Conservation (phyloP, 64 coral and sea anemone species). For the Montipora capricornis region DNA sequence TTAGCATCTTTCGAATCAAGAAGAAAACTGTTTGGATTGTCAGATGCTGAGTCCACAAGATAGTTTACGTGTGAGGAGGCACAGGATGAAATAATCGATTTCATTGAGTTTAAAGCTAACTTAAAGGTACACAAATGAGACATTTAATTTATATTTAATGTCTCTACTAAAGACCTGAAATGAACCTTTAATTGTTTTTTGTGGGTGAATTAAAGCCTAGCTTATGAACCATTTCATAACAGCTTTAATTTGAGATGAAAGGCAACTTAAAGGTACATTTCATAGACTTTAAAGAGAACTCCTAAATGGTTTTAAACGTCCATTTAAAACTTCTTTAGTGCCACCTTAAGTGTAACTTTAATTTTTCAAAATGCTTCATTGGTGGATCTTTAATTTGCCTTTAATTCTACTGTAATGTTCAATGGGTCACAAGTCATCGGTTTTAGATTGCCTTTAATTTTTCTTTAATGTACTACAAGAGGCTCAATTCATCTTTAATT, state of each 20-base stretch:
- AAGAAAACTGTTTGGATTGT: no score
- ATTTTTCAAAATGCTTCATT: neutral
- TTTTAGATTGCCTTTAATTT: conserved; percentile 5
- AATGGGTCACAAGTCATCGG: neutral
- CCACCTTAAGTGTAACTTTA: conserved; percentile 11
- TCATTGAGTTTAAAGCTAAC: neutral
- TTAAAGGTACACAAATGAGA: neutral
- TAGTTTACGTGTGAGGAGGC: neutral
- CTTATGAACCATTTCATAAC: conserved; percentile 7
- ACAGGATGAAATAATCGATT: conserved; percentile 2
- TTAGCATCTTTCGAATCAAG: no score
- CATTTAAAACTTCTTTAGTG: conserved; percentile 5
- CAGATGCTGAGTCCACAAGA: no score
- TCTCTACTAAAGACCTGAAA: conserved; percentile 13
- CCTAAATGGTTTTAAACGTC: neutral
- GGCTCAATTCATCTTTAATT: conserved; percentile 6
- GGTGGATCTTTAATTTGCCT: conserved; percentile 6
- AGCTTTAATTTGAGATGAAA: conserved; percentile 7
- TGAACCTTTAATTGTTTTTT: conserved; percentile 14
- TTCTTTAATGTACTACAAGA: neutral
- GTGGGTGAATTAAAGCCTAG: conserved; percentile 1
- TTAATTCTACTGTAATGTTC: neutral
- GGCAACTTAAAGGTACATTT: conserved; percentile 8
- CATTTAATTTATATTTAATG: neutral
- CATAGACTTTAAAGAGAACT: conserved; percentile 3